Evolutionary conservation across 1,140 invertebrate species (phyloP).

Genomic region (Dendrolimus kikuchii): DNA sequence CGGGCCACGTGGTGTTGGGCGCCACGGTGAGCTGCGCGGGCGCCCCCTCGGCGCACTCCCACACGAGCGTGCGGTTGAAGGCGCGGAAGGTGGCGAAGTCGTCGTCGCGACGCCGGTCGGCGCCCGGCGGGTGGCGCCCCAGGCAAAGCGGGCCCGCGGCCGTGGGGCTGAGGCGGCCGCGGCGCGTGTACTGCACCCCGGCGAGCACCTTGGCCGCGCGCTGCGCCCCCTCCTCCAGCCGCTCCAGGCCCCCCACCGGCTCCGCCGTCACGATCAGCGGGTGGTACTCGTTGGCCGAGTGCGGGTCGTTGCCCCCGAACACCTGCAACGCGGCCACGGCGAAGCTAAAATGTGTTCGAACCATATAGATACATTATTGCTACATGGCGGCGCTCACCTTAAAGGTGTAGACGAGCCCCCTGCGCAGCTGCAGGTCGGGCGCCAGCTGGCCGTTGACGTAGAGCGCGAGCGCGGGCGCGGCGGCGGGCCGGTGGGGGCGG

Average conservation of each 20-base stretch:
- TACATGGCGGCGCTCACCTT: too few species aligned
- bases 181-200: slow-evolving; percentile 1
- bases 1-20: slow-evolving; percentile 93
- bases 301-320: slow-evolving; percentile 91
- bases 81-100: slow-evolving; percentile 85
- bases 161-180: slow-evolving; percentile 3
- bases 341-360: too few species aligned
- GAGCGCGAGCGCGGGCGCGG: slow-evolving; percentile 78
- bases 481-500: slow-evolving; percentile 48
- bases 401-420: slow-evolving; percentile 90
- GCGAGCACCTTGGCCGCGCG: slow-evolving; percentile 66
- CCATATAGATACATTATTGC: too few species aligned
- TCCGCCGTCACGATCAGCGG: slow-evolving; percentile 94
- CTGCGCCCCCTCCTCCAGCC: slow-evolving; percentile 80
- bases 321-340: too few species aligned
- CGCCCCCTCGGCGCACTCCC: slow-evolving; percentile 79
- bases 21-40: slow-evolving; percentile 84
- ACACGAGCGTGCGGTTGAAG: slow-evolving; percentile 83
- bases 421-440: slow-evolving; percentile 89
- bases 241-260: slow-evolving; percentile 85
- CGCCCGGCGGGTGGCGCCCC: slow-evolving; percentile 75
- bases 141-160: slow-evolving; percentile 82
- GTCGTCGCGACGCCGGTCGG: slow-evolving; percentile 85
- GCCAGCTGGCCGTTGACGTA: slow-evolving; percentile 91
- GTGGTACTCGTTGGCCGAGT: slow-evolving; percentile 90